Percentiles rank a stretch among this genome's conserved stretches.
phyloP scores from a whole-genome alignment of 1,140 invertebrate genomes.

The Daktulosphaira vitifoliae region DNA sequence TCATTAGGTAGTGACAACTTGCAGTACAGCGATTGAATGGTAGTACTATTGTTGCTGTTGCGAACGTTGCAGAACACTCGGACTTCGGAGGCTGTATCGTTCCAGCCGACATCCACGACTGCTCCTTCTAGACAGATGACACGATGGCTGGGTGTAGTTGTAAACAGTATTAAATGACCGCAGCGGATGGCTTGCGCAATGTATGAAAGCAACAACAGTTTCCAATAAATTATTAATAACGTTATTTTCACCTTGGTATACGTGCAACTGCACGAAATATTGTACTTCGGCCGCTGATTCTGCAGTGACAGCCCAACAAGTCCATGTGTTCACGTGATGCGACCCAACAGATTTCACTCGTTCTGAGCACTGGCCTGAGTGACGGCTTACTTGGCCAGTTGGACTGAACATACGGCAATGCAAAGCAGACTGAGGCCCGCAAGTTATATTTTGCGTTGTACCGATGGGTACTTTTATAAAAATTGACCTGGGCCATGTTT shows the following conservation, averaged over 20 bases:
- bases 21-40: background rate
- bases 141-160: no score
- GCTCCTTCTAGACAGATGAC: conserved; percentile 1
- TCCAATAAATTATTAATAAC: no score
- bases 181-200: no score
- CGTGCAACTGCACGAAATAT: background rate
- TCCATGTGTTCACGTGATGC: conserved; percentile 10
- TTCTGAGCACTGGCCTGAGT: background rate
- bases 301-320: conserved; percentile 10
- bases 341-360: conserved; percentile 13
- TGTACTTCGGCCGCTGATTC: conserved; percentile 20
- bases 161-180: no score
- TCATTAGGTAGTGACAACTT: conserved; percentile 5
- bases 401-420: conserved; percentile 14
- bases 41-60: background rate
- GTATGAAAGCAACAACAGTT: no score
- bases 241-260: conserved; percentile 4
- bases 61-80: conserved; percentile 27
- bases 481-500: background rate
- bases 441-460: conserved; percentile 2
- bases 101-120: background rate
- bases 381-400: background rate
- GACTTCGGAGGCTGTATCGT: conserved; percentile 6
- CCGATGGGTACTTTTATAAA: background rate
- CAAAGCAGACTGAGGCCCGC: conserved; percentile 3